A percentile compares a stretch with the other conserved stretches of the same genome.
Evolutionary conservation across 2,888 invertebrate species (phyloP).

Genomic region (Polia nebulosa): DNA sequence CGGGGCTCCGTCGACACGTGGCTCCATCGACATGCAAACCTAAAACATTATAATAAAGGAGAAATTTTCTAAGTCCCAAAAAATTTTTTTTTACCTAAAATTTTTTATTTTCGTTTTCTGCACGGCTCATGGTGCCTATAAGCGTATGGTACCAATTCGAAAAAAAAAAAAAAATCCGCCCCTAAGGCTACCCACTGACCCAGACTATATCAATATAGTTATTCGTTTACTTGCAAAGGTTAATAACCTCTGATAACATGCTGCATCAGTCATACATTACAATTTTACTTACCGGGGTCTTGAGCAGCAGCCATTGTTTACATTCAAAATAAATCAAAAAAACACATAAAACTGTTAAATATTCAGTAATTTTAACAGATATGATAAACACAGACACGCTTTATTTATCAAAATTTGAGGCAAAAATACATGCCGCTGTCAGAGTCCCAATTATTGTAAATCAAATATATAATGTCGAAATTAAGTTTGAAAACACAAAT

Average conservation of each 20-base stretch:
- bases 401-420: background rate
- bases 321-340: background rate
- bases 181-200: no score
- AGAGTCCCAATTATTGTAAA: background rate
- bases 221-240: background rate
- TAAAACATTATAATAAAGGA: no score
- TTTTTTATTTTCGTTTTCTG: no score
- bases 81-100: no score
- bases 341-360: background rate
- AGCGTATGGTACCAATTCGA: no score
- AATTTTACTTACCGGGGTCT: slow-evolving; percentile 7
- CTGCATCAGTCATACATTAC: background rate
- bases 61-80: no score
- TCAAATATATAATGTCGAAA: background rate
- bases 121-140: no score
- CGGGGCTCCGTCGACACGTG: no score
- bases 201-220: background rate
- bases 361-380: background rate
- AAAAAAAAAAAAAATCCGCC: no score
- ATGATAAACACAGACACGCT: background rate
- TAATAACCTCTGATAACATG: background rate
- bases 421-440: background rate
- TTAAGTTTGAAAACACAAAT: background rate
- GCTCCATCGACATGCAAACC: no score
- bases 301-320: slow-evolving; percentile 30